These are phyloP conservation scores for Thamnophis elegans DNA, from an alignment of 2,797 vertebrate species.

Conservation along the genomic window DNA sequence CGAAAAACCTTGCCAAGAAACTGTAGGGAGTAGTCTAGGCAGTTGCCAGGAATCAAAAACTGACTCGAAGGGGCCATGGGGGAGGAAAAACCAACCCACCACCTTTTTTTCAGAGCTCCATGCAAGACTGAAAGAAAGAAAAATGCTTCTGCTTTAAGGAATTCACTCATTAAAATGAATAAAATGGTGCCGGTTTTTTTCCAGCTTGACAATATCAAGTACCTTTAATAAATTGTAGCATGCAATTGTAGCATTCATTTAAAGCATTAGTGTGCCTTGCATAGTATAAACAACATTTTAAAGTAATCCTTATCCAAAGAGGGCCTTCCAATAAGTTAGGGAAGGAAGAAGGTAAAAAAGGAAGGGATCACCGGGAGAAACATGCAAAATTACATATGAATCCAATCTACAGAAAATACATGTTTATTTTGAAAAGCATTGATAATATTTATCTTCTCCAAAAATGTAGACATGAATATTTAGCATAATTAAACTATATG, in stretches of 20 bases:
- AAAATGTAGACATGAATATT: slow-evolving; percentile 38
- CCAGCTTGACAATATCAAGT: not conserved
- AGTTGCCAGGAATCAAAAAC: not conserved
- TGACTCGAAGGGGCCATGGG: not conserved
- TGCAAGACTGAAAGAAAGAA: not conserved
- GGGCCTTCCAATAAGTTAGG: not conserved
- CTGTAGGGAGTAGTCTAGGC: not conserved
- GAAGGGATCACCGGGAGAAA: not conserved
- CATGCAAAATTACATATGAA: not conserved
- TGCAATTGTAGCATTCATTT: not conserved
- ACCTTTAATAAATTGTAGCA: not conserved
- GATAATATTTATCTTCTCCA: slow-evolving; percentile 37
- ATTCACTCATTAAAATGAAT: not conserved
- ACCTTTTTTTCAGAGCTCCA: not conserved
- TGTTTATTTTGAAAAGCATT: slow-evolving; percentile 42
- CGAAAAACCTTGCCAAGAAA: not conserved
- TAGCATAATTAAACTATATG: slow-evolving; percentile 48
- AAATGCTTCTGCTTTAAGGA: not conserved
- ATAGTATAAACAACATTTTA: slow-evolving; percentile 5
- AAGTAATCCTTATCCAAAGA: not conserved
- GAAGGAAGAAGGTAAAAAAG: not conserved
- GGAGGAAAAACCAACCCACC: not conserved
- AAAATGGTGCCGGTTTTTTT: not conserved
- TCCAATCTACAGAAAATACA: slow-evolving; percentile 23
- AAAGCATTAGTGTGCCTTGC: not conserved